phyloP scores from a whole-genome alignment of 2,113 vertebrate species.

The Aythya baeri region DNA sequence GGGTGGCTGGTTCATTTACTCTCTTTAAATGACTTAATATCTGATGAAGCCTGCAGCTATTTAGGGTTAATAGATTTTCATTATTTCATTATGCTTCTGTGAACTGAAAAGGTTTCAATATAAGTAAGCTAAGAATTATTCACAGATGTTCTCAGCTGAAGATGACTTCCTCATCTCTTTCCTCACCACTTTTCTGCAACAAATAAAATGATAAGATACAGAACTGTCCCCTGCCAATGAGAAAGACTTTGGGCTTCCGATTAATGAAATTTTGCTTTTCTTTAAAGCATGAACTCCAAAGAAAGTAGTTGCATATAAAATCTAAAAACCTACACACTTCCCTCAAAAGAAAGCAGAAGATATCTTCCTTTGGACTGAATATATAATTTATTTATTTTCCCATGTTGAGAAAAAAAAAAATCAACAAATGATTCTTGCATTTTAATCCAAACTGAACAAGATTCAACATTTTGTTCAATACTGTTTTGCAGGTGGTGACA shows the following conservation, averaged over 20 bases:
- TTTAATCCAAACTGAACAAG: background rate
- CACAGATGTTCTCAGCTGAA: background rate
- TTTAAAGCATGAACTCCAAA: background rate
- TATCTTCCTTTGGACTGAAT: background rate
- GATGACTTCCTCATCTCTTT: background rate
- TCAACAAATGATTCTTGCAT: background rate
- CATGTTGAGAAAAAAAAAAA: background rate
- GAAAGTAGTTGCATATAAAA: background rate
- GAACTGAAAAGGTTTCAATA: conserved; percentile 17
- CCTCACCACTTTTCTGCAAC: background rate
- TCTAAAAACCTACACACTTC: background rate
- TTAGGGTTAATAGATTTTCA: conserved; percentile 37
- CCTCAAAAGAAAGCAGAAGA: background rate
- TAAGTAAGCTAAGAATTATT: conserved; percentile 11
- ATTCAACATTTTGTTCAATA: background rate
- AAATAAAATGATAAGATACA: background rate
- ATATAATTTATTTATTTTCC: background rate
- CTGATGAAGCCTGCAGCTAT: conserved; percentile 14
- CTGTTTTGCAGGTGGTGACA: background rate
- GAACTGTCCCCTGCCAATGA: background rate
- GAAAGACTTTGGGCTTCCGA: background rate
- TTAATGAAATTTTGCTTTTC: background rate
- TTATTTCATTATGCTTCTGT: conserved; percentile 26
- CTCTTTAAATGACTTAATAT: background rate
- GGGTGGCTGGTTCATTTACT: conserved; percentile 5